Percentiles rank a stretch among this genome's conserved stretches.
Conservation (phyloP, 2,888 invertebrate species). For the Philereme transversata region DNA sequence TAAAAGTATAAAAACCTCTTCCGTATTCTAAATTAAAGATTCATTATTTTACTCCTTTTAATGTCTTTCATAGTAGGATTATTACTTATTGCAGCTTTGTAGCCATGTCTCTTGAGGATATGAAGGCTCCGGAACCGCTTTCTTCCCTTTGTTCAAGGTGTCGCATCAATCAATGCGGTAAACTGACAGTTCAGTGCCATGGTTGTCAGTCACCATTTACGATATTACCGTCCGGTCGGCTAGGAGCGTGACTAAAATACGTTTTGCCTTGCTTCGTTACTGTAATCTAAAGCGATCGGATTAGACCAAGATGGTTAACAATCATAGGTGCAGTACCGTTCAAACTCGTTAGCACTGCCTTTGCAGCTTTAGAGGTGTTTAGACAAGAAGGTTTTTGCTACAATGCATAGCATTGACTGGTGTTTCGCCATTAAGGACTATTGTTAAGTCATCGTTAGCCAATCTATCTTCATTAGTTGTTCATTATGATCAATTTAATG, state of each 20-base stretch:
- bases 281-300: slow-evolving; percentile 26
- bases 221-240: slow-evolving; percentile 39
- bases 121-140: slow-evolving; percentile 32
- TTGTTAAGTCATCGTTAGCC: slow-evolving; percentile 4
- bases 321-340: slow-evolving; percentile 17
- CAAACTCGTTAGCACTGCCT: slow-evolving; percentile 12
- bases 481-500: slow-evolving; percentile 10
- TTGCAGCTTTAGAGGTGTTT: slow-evolving; percentile 4
- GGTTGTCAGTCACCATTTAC: slow-evolving; percentile 45
- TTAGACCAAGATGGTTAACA: slow-evolving; percentile 26
- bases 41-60: slow-evolving; percentile 2
- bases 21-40: neutral
- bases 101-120: slow-evolving; percentile 9
- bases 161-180: slow-evolving; percentile 55
- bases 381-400: slow-evolving; percentile 9
- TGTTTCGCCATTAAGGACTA: slow-evolving; percentile 2
- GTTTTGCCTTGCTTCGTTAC: slow-evolving; percentile 36
- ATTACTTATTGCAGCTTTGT: neutral
- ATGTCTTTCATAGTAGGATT: neutral
- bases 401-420: slow-evolving; percentile 1
- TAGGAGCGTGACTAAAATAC: slow-evolving; percentile 49
- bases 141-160: slow-evolving; percentile 47
- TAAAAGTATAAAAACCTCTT: neutral
- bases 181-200: slow-evolving; percentile 52
- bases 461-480: slow-evolving; percentile 10